Conservation (phyloP, 1,140 invertebrate genomes). For the Pseudomyrmex concolor region DNA sequence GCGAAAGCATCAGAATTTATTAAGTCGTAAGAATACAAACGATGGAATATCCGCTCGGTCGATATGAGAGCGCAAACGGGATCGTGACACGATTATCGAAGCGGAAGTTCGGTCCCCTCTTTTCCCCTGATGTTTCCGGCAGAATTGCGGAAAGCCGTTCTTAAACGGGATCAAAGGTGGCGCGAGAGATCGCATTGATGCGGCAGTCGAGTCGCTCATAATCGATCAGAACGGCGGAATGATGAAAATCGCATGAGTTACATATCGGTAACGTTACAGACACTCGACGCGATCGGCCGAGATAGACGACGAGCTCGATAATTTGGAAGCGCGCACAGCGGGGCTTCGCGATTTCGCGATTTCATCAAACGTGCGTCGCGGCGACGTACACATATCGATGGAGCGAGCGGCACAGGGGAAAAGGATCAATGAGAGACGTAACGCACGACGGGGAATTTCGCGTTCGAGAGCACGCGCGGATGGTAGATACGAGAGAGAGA, state of each 20-base stretch:
- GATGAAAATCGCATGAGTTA: slow-evolving; percentile 2
- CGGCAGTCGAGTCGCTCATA: neutral
- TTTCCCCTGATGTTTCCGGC: slow-evolving; percentile 6
- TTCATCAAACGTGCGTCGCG: neutral
- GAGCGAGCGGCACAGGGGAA: neutral
- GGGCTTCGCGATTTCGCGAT: slow-evolving; percentile 4
- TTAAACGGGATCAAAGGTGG: slow-evolving; percentile 47
- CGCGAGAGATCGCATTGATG: neutral
- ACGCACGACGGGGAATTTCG: slow-evolving; percentile 17
- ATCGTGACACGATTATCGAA: slow-evolving; percentile 15
- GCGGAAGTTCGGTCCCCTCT: slow-evolving; percentile 27
- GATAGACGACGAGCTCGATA: neutral
- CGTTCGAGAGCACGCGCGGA: slow-evolving; percentile 21
- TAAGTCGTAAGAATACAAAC: slow-evolving; percentile 38
- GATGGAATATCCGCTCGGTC: slow-evolving; percentile 16
- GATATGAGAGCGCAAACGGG: neutral
- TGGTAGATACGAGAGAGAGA: slow-evolving; percentile 14
- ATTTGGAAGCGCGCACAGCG: slow-evolving; percentile 5
- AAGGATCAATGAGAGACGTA: slow-evolving; percentile 1
- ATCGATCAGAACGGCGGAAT: neutral
- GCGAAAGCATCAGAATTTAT: slow-evolving; percentile 35
- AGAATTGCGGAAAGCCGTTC: slow-evolving; percentile 46
- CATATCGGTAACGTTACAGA: slow-evolving; percentile 1
- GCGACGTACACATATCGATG: slow-evolving; percentile 25
- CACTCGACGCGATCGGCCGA: slow-evolving; percentile 16